Conservation (phyloP, 2,797 vertebrate genomes). For the Anas bernieri region DNA sequence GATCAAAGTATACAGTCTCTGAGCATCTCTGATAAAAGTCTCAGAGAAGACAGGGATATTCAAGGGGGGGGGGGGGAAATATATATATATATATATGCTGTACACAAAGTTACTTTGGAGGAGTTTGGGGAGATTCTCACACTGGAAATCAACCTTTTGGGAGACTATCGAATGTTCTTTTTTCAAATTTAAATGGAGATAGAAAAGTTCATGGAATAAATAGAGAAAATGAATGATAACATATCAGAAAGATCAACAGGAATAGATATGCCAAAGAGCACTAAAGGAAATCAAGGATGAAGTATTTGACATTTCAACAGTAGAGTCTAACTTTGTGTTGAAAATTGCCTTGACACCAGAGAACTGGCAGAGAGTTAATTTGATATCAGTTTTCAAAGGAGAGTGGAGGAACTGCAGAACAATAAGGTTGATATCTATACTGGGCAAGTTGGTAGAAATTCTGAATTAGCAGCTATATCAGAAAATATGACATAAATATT, state of each 20-base stretch:
- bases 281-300: not conserved
- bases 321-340: not conserved
- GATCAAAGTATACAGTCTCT: conserved; percentile 25
- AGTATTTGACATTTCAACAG: not conserved
- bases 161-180: not conserved
- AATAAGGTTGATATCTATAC: not conserved
- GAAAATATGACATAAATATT: not conserved
- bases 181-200: not conserved
- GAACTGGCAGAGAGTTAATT: not conserved
- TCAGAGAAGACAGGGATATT: not conserved
- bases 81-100: not conserved
- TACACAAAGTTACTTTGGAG: not conserved
- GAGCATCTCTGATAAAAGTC: conserved; percentile 12
- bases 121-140: not conserved
- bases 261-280: not conserved
- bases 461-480: not conserved
- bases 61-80: not conserved
- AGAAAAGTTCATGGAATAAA: not conserved
- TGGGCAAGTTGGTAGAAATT: not conserved
- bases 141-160: not conserved
- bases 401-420: not conserved
- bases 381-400: not conserved
- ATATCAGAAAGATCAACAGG: not conserved
- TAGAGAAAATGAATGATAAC: not conserved
- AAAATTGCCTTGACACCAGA: not conserved